Base-by-base conservation (phyloP, 2,888 invertebrate species). In the Eristalis pertinax region DNA sequence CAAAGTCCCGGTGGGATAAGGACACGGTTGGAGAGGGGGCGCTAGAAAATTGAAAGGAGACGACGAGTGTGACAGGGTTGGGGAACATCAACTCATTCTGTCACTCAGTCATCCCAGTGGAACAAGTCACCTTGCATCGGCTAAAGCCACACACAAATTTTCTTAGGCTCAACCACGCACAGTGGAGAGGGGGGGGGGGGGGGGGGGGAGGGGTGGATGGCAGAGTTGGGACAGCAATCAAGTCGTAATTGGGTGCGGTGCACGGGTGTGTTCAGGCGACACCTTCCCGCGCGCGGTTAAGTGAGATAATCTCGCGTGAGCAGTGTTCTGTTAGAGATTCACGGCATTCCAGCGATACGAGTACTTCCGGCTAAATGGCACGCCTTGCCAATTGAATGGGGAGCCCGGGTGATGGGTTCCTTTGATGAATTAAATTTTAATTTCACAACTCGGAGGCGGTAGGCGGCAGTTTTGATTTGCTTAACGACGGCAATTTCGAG, bases 141-240 rank as follows among this genome's bases (percentile, higher is more conserved):
- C 74, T 65, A 74, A 74, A 80, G 67, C 68, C 73, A 13, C 67
- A 62, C 73, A 80, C 67, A 68, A 68, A 62, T 62, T 74, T 80
- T 73, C 68, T 62, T 29, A 63, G 62, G 38, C 43, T 24, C 62
- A 15, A 63, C 67, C 73, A 29, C 29, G 29, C 4, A 26, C 29
- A 50, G 26, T 22, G n/a, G 63, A 24, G 38, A 10, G 13, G 13
- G n/a, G 50, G 50, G 11, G 1, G 35, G 38, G 62, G 26, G 19
- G 38, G 5, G 24, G 41, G 24, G 56, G 32, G 35, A 13, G 8
- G 13, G n/a, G 50, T 50, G 11, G 2, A 19, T 0, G 3, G 50
- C 2, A 13, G 35, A 11, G 73, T 43, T n/a, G 43, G 43, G 43
- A 5, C 19, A n/a, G 73, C 43, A 73, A 73, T 73, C 64, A 62